Evolutionary conservation across 2,888 invertebrate species (phyloP).

Genomic region (Platerodrilus igneus): DNA sequence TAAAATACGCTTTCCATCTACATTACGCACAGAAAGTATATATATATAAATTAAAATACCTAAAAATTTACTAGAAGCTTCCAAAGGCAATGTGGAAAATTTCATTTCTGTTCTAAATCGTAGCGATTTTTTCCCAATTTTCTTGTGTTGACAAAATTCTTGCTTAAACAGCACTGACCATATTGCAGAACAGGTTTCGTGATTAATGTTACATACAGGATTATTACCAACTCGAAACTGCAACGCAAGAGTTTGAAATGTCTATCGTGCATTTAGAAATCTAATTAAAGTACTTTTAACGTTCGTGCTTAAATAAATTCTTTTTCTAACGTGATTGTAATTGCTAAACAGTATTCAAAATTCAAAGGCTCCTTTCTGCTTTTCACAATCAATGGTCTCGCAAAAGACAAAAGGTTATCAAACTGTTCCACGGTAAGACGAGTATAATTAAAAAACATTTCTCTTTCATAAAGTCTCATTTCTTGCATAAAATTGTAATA

Average conservation of each 20-base stretch:
- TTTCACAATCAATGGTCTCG: constrained; percentile 22
- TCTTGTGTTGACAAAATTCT: constrained; percentile 27
- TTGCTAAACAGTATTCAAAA: constrained; percentile 30
- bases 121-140: constrained; percentile 30
- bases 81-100: too few species aligned
- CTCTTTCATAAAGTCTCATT: constrained; percentile 26
- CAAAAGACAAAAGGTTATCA: constrained; percentile 20
- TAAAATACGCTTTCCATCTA: constrained; percentile 36
- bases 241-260: constrained; percentile 7
- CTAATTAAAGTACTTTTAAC: too few species aligned
- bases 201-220: constrained; percentile 30
- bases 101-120: too few species aligned
- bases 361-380: constrained; percentile 28
- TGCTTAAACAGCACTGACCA: constrained; percentile 25
- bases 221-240: constrained; percentile 28
- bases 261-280: constrained; percentile 8
- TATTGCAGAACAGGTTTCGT: constrained; percentile 23
- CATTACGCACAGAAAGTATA: constrained; percentile 33
- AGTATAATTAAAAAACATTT: constrained; percentile 29
- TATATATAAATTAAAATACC: too few species aligned
- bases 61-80: constrained; percentile 29
- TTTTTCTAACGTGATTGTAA: constrained; percentile 26
- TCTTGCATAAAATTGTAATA: constrained; percentile 27
- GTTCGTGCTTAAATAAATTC: background rate
- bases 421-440: constrained; percentile 21